Percentiles rank a stretch among this genome's conserved stretches.
Conservation (phyloP, 2,888 invertebrate genomes). For the Tuta absoluta region DNA sequence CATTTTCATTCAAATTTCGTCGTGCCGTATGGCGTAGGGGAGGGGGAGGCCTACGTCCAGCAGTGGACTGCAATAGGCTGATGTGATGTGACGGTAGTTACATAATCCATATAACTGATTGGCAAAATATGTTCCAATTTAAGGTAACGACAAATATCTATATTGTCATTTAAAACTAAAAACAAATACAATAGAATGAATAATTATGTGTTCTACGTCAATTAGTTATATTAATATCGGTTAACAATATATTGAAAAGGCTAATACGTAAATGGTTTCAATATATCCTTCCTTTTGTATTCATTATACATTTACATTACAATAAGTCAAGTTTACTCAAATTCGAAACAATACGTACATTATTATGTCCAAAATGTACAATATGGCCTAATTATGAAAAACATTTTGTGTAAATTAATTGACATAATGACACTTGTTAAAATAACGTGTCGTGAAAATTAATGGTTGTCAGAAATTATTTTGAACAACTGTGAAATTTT, state of each 20-base stretch:
- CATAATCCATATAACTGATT: too few species aligned
- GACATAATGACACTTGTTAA: conserved; percentile 20
- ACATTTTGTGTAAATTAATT: conserved; percentile 28
- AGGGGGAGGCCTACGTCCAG: too few species aligned
- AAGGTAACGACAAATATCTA: neutral
- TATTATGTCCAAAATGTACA: conserved; percentile 47
- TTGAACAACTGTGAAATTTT: neutral
- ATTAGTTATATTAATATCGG: conserved; percentile 55
- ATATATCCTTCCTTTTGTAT: conserved; percentile 41
- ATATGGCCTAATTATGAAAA: conserved; percentile 56
- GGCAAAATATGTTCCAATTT: neutral
- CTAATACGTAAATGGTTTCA: conserved; percentile 47
- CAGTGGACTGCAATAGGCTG: too few species aligned
- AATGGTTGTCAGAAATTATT: conserved; percentile 44
- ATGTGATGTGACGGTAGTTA: too few species aligned
- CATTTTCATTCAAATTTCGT: too few species aligned
- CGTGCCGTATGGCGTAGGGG: too few species aligned
- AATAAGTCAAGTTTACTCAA: conserved; percentile 46
- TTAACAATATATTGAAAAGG: conserved; percentile 47
- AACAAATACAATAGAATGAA: conserved; percentile 27
- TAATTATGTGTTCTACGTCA: conserved; percentile 43
- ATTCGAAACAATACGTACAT: conserved; percentile 41
- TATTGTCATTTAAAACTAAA: neutral
- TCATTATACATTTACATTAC: conserved; percentile 50
- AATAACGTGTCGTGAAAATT: conserved; percentile 21